Base-by-base conservation (phyloP, 2,797 vertebrate genomes). In the Xyrichtys novacula region DNA sequence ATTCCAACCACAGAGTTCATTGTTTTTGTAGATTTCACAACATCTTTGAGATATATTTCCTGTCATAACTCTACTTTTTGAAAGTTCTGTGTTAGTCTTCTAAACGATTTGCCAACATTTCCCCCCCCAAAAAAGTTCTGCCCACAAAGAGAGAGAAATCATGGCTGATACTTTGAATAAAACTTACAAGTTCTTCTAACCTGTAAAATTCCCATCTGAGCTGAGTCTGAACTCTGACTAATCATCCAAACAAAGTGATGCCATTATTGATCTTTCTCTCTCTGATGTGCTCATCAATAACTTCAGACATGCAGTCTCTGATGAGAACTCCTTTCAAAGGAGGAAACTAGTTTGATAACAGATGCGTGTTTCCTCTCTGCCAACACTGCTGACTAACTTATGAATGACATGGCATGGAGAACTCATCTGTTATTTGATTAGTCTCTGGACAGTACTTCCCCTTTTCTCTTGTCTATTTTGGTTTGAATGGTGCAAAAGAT, bases 231-330 rank as follows among this genome's bases (percentile, higher is more conserved):
- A 60, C 14, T 65, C 46, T 12, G 53, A 48, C 55, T 74, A 74
- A 78, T 83, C 78, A 79, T 68, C 67, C 7, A 68, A 85, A 88
- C 85, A 89, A 91, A 83, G 84, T 73, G 74, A 75, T 74, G 75
- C 76, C 73, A 64, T 81, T 73, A 89, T 85, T 89, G 78, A 87
- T 78, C 55, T 63, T 38, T 59, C 44, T 76, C 43, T 58, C 47
- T 71, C 70, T 83, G 73, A 85, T 84, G 61, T 68, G 73, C 74
- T 92, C 89, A 89, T 90, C 92, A 91, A 90, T 91, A 92, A 91
- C 86, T 89, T 92, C 81, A 91, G 81, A 88, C 85, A 83, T 76
- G 40, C 75, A 64, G 71, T 67, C 76, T 84, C 70, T 88, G 85
- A 92, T 89, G 81, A 88, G 77, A 77, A 81, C 42, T 26, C 49